Evolutionary conservation across 1,140 invertebrate species (phyloP).

Genomic region (Ephestia elutella): DNA sequence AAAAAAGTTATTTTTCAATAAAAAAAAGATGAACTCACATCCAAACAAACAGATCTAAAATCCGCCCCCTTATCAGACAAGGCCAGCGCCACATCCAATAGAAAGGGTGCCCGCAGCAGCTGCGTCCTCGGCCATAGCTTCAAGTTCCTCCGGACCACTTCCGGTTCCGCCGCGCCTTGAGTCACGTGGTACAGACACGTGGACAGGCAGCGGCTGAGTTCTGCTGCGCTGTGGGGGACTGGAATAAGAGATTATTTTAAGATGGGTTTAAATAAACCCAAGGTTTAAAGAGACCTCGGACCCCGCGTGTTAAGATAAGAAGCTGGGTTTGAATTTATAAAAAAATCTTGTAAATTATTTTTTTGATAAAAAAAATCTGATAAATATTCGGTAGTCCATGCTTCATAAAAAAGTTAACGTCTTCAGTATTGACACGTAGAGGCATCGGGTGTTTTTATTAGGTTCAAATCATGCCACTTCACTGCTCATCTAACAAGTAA

Average conservation of each 20-base stretch:
- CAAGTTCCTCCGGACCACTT: constrained; percentile 39
- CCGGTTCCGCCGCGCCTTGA: constrained; percentile 40
- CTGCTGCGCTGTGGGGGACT: constrained; percentile 44
- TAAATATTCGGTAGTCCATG: no score
- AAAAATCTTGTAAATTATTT: no score
- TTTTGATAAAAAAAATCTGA: no score
- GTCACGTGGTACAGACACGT: constrained; percentile 54
- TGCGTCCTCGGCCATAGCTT: constrained; percentile 50
- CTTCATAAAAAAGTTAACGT: no score
- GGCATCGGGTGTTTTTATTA: no score
- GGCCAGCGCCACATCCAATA: constrained; percentile 47
- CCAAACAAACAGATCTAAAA: constrained; percentile 46
- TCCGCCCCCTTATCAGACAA: constrained; percentile 49
- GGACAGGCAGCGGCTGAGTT: constrained; percentile 47
- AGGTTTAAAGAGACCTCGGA: no score
- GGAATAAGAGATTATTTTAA: constrained; percentile 5
- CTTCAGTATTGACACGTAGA: no score
- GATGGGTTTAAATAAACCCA: no score
- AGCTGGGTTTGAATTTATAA: no score
- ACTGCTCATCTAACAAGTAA: no score
- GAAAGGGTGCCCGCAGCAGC: constrained; percentile 41
- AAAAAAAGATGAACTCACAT: constrained; percentile 35
- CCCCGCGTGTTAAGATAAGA: no score
- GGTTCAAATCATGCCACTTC: no score
- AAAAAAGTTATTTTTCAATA: neutral